Percentiles rank a stretch among this genome's conserved stretches.
Conservation (phyloP, 2,888 invertebrate genomes). For the Pharmacophagus antenor region DNA sequence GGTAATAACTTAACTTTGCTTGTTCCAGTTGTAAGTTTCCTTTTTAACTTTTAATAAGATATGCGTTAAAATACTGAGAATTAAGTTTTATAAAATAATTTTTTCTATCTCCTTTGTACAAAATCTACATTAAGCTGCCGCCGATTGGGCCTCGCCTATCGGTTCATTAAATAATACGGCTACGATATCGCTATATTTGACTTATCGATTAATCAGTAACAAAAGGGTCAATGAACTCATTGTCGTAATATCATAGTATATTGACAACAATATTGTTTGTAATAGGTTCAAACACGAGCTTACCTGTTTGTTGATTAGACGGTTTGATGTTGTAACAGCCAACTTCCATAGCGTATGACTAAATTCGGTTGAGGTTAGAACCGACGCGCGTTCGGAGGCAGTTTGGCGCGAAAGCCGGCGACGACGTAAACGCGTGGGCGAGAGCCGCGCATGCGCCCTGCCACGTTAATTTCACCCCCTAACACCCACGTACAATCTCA, state of each 20-base stretch:
- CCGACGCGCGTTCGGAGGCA: conserved; percentile 59
- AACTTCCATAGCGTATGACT: conserved; percentile 49
- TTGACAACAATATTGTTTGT: conserved; percentile 8
- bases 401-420: conserved; percentile 72
- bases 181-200: conserved; percentile 3
- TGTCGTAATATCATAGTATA: neutral
- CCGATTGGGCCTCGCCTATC: neutral
- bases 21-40: too few species aligned
- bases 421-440: conserved; percentile 55
- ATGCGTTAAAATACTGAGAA: neutral
- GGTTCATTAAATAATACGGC: conserved; percentile 12
- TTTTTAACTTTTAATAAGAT: too few species aligned
- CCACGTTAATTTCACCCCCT: conserved; percentile 65
- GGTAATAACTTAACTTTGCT: too few species aligned
- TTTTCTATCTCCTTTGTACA: neutral
- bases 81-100: neutral
- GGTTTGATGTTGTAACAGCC: conserved; percentile 46
- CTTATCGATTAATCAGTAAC: conserved; percentile 35
- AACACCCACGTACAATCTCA: conserved; percentile 42
- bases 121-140: neutral
- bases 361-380: conserved; percentile 55
- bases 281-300: conserved; percentile 37
- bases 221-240: conserved; percentile 50
- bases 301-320: conserved; percentile 56
- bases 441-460: conserved; percentile 64